Conservation (phyloP, 2,797 vertebrate species). For the Eulemur coronatus region DNA sequence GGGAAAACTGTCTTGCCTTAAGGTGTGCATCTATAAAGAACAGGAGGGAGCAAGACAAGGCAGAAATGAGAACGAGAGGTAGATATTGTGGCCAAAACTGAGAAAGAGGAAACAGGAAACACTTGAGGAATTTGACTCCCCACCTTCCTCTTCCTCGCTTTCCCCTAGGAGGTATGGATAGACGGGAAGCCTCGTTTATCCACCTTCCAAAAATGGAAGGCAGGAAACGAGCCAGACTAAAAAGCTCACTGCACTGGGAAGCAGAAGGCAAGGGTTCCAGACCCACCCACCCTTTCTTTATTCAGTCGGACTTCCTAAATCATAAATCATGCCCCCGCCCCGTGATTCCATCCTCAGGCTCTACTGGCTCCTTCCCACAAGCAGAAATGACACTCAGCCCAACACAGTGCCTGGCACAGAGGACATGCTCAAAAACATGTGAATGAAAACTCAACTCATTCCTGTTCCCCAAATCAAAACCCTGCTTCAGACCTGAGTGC, state of each 20-base stretch:
- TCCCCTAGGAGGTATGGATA: not conserved
- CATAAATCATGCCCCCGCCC: not conserved
- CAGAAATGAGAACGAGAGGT: not conserved
- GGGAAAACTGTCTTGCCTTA: not conserved
- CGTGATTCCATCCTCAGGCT: not conserved
- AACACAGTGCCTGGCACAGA: not conserved
- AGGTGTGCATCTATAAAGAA: not conserved
- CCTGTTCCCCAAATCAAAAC: not conserved
- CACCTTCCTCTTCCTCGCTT: not conserved
- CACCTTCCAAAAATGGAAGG: slow-evolving; percentile 8
- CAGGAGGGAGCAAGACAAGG: not conserved
- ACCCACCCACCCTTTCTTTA: not conserved
- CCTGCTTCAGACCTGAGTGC: not conserved
- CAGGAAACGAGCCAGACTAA: not conserved
- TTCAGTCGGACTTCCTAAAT: not conserved
- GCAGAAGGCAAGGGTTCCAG: not conserved
- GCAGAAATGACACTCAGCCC: not conserved
- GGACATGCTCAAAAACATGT: not conserved
- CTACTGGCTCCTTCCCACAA: not conserved
- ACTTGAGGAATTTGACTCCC: not conserved
- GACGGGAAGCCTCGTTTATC: not conserved
- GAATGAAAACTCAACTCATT: not conserved
- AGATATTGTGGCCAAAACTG: not conserved
- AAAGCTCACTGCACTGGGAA: not conserved
- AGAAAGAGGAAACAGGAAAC: not conserved